Conservation (phyloP, 2,113 vertebrate species). For the Pterocles gutturalis region DNA sequence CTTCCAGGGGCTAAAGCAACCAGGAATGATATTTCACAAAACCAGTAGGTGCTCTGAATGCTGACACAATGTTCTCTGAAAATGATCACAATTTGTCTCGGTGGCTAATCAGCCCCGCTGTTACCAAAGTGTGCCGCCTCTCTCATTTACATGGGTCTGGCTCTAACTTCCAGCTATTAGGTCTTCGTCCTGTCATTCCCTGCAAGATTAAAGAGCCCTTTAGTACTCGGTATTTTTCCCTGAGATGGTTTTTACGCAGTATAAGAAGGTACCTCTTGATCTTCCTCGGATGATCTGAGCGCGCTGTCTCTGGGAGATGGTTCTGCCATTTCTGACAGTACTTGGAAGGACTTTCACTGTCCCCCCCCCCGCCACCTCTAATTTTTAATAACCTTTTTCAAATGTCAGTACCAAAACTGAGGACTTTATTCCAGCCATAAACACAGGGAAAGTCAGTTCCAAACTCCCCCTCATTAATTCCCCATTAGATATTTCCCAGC, state of each 20-base stretch:
- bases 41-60: neutral
- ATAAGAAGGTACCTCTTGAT: neutral
- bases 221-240: neutral
- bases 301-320: neutral
- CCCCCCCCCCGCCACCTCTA: accelerated
- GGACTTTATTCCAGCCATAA: neutral
- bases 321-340: neutral
- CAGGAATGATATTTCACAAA: neutral
- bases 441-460: neutral
- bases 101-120: neutral
- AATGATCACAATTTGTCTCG: neutral
- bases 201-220: constrained; percentile 17
- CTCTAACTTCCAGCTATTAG: neutral
- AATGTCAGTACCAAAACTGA: neutral
- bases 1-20: neutral
- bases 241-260: neutral
- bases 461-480: neutral
- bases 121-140: neutral
- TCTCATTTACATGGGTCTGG: constrained; percentile 8
- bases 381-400: neutral
- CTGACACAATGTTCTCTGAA: neutral
- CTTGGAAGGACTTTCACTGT: neutral
- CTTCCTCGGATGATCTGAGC: neutral
- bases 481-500: neutral
- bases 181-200: neutral